Conservation (phyloP, 2,113 vertebrate species). For the Lagenorhynchus albirostris region DNA sequence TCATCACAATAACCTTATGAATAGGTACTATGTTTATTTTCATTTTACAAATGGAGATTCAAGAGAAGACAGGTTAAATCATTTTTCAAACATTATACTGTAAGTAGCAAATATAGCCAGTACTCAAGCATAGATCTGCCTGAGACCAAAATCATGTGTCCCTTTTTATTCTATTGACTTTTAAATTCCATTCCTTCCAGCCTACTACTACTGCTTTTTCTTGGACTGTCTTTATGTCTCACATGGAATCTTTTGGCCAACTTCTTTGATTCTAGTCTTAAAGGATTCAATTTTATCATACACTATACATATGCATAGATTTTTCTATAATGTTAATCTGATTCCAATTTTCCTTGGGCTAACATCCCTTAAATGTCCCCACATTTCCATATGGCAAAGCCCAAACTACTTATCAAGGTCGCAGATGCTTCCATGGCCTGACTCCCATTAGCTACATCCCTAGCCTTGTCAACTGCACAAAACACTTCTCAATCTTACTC, state of each 20-base stretch:
- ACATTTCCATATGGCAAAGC: not conserved
- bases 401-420: not conserved
- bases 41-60: not conserved
- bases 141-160: not conserved
- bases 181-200: not conserved
- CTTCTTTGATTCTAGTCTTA: not conserved
- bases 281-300: not conserved
- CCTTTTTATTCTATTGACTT: not conserved
- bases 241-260: not conserved
- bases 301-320: not conserved
- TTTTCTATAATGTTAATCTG: not conserved
- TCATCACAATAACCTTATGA: not conserved
- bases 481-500: not conserved
- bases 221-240: not conserved
- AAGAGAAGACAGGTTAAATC: not conserved
- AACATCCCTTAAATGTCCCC: not conserved
- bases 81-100: not conserved
- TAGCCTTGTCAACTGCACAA: not conserved
- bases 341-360: not conserved
- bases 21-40: not conserved
- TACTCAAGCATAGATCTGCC: not conserved
- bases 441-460: not conserved
- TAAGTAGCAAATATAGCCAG: not conserved
- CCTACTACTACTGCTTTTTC: not conserved
- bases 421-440: not conserved